A percentile compares a stretch with the other conserved stretches of the same genome.
Conservation (phyloP, 2,888 invertebrate species). For the Myopa testacea region DNA sequence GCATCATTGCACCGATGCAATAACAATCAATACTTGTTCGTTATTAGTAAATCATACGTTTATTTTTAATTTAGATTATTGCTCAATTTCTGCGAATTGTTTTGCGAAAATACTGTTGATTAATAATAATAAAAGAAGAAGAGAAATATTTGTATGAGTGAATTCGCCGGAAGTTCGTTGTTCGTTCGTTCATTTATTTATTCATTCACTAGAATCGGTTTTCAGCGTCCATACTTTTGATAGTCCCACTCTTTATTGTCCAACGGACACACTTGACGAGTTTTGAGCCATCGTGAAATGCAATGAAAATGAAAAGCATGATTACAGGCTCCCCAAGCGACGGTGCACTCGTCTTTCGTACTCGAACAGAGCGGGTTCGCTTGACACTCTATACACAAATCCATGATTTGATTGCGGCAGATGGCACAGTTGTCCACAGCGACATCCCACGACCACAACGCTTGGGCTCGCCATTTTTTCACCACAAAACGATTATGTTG, state of each 20-base stretch:
- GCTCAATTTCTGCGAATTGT: no score
- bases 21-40: no score
- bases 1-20: no score
- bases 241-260: constrained; percentile 99
- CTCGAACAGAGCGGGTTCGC: constrained; percentile 97
- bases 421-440: constrained; percentile 99
- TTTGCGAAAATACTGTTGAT: no score
- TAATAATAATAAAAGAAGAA: constrained; percentile 5
- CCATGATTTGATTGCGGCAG: constrained; percentile 99
- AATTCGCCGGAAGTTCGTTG: no score
- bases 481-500: constrained; percentile 96
- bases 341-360: constrained; percentile 98
- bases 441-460: constrained; percentile 99
- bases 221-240: constrained; percentile 85
- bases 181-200: no score
- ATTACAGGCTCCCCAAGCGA: constrained; percentile 99
- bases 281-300: constrained; percentile 99
- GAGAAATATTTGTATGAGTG: neutral
- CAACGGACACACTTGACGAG: constrained; percentile 97
- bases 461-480: constrained; percentile 99
- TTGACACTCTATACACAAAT: constrained; percentile 99
- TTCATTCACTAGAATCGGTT: neutral
- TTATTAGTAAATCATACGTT: no score
- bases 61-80: no score
- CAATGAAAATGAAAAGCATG: constrained; percentile 99